Percentiles rank a stretch among this genome's conserved stretches.
phyloP scores from a whole-genome alignment of 2,797 vertebrate genomes.

The Melanotaenia trifasciata region DNA sequence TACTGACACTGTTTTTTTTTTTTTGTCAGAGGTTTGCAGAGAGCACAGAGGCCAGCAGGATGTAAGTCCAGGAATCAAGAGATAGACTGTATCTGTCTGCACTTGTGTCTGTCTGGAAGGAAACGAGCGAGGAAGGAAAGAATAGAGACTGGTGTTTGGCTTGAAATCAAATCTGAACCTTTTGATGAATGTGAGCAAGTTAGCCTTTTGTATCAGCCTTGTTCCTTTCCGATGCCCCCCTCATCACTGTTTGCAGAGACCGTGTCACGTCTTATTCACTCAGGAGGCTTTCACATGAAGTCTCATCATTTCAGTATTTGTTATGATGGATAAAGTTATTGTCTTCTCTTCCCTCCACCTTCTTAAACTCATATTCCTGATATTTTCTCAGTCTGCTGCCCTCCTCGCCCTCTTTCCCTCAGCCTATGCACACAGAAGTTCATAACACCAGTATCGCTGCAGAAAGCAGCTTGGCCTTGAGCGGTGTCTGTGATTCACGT shows the following conservation, averaged over 20 bases:
- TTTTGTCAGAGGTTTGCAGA: constrained; percentile 52
- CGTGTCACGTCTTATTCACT: constrained; percentile 46
- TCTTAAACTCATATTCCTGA: constrained; percentile 35
- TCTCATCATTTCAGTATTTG: constrained; percentile 47
- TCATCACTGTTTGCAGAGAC: constrained; percentile 36
- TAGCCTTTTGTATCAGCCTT: constrained; percentile 49
- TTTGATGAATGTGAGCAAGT: constrained; percentile 64
- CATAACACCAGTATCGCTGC: constrained; percentile 55
- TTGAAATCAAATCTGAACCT: constrained; percentile 65
- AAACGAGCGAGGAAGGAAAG: constrained; percentile 65
- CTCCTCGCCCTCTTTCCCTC: constrained; percentile 28
- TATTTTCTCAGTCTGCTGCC: constrained; percentile 43
- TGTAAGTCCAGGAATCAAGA: constrained; percentile 63
- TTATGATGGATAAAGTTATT: constrained; percentile 58
- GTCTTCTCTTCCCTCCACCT: constrained; percentile 13
- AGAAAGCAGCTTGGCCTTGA: constrained; percentile 67
- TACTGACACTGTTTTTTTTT: constrained; percentile 51
- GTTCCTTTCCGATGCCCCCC: constrained; percentile 33
- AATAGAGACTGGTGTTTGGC: constrained; percentile 67
- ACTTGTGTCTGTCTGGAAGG: constrained; percentile 64
- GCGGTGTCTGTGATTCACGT: constrained; percentile 71
- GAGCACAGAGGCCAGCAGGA: constrained; percentile 59
- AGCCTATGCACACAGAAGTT: constrained; percentile 45
- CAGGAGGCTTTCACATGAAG: constrained; percentile 46
- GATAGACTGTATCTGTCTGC: constrained; percentile 58